Evolutionary conservation across 1,140 invertebrate genomes (phyloP), one percentile per base, ranked within the genome.

Genomic region (Zeugodacus cucurbitae): DNA sequence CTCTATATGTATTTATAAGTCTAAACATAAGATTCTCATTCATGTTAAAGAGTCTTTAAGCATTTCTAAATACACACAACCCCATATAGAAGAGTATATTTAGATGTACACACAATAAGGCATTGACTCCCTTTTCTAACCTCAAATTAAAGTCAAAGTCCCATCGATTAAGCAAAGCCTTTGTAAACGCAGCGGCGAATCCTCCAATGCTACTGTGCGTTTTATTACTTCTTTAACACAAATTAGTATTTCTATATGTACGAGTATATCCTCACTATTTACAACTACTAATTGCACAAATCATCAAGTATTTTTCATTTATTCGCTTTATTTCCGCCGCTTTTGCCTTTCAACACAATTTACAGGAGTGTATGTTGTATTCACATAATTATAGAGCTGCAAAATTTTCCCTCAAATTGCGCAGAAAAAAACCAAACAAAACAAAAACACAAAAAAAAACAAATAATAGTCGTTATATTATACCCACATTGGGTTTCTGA

Each of bases 321-420:
- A 82, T 48, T n/a, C 74, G 41, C 22, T 41, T 82, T 82, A 26
- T 82, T 48, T 48, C 41, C 74, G 74, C 37, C 41, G 74, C 0
- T 82, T 48, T 48, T 29, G 41, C 74, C 74, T 82, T 82, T 82
- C 74, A 82, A 44, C 41, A 17, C 37, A 26, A 48, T 82, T 74
- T 10, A 17, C 64, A 32, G 20, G 0, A 2, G 34, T 70, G 4
- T 62, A 62, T 3, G 6, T 62, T 54, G 48, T 54, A 54, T 70
- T n/a, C 37, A 26, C n/a, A 7, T 82, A 82, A 82, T 82, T 82
- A 82, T 54, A 82, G 74, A 48, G 41, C 74, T 82, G 37, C 22
- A 29, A 82, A 44, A 48, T 48, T 82, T 11, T 48, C 41, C 74
- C 26, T 62, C 26, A 62, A 62, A 62, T 22, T 62, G 22, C 22